Conservation (phyloP, 2,113 vertebrate genomes). For the Sceloporus undulatus region DNA sequence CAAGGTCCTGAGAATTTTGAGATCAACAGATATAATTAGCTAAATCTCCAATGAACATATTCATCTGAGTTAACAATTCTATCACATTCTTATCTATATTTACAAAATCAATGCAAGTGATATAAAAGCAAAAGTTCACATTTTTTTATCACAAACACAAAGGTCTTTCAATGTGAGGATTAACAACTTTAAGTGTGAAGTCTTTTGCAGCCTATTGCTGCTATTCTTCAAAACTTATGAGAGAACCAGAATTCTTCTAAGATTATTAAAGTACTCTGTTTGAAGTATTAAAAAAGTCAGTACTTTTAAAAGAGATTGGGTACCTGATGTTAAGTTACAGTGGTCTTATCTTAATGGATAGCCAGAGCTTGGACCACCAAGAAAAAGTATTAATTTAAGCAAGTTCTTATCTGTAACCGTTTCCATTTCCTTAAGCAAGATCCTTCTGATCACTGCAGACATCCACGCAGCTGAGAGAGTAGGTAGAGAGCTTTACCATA, state of each 20-base stretch:
- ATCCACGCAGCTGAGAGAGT: constrained; percentile 3
- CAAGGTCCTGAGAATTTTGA: background rate
- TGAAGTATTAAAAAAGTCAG: background rate
- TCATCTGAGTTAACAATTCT: background rate
- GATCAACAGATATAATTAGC: constrained; percentile 10
- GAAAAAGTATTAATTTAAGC: constrained; percentile 27
- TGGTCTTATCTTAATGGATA: background rate
- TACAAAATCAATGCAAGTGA: constrained; percentile 3
- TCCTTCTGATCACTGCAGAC: background rate
- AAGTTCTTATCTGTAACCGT: constrained; percentile 64
- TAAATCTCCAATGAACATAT: background rate
- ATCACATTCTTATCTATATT: constrained; percentile 2
- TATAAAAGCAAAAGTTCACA: constrained; percentile 34
- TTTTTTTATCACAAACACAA: constrained; percentile 5
- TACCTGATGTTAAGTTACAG: background rate
- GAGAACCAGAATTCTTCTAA: constrained; percentile 35
- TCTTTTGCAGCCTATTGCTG: background rate
- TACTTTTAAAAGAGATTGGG: background rate
- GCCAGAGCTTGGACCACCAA: background rate
- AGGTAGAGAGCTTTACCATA: constrained; percentile 20
- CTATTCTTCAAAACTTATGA: background rate
- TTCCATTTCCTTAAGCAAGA: constrained; percentile 35
- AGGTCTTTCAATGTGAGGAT: constrained; percentile 9
- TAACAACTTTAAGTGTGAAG: constrained; percentile 52
- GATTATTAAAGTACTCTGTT: background rate